Evolutionary conservation across 2,888 invertebrate species (phyloP), one percentile per base, ranked within the genome.

Genomic region (Nesidiocoris tenuis): DNA sequence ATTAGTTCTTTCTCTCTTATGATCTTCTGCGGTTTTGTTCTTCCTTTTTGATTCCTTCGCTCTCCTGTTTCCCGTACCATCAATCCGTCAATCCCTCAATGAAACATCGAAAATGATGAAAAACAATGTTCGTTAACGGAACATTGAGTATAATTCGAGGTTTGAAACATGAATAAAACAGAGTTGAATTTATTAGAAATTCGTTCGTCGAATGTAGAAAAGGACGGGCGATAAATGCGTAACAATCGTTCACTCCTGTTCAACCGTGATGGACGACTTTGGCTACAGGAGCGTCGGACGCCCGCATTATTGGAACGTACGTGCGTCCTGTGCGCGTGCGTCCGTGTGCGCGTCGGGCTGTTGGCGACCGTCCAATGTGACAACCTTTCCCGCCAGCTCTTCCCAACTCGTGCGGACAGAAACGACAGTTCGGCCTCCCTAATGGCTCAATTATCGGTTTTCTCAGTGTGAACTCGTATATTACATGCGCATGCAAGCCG

Each of bases 111-210:
- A 63, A 63, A 25, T 61, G 22, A 21, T 19, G 22, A n/a, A 24
- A 23, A 23, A 17, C 19, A 9, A n/a, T 56, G 56, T 22, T 63
- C 63, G 3, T 23, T 17, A 12, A 63, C 63, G 63, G 63, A 63
- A 22, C n/a, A 23, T 23, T 25, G 63, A 56, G 23, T 63, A 23
- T 17, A n/a, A 63, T 63, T 63, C 23, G 63, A 25, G 17, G 25
- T n/a, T n/a, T n/a, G n/a, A n/a, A n/a, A n/a, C n/a, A n/a, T n/a
- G n/a, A n/a, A n/a, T n/a, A n/a, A n/a, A n/a, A n/a, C n/a, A n/a
- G n/a, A n/a, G n/a, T n/a, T n/a, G n/a, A n/a, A n/a, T n/a, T n/a
- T n/a, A n/a, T n/a, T n/a, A n/a, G n/a, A n/a, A n/a, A n/a, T n/a
- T n/a, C n/a, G n/a, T n/a, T n/a, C n/a, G n/a, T n/a, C n/a, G n/a